Conservation (phyloP, 2,888 invertebrate species). For the Heliconius aoede region DNA sequence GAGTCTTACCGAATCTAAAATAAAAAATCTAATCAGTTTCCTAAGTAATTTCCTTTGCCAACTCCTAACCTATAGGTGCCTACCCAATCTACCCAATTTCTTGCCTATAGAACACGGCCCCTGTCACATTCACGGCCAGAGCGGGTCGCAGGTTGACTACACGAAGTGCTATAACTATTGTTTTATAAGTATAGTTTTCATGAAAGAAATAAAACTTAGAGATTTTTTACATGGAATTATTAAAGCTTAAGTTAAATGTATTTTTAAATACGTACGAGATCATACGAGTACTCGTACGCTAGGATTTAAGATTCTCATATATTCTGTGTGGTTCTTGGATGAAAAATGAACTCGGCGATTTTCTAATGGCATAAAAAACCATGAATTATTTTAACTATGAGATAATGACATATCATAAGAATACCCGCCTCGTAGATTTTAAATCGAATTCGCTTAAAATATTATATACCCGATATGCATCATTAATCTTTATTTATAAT, state of each 20-base stretch:
- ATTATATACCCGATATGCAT: not conserved
- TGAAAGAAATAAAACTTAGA: not conserved
- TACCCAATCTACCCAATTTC: slow-evolving; percentile 36
- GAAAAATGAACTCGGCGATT: no score
- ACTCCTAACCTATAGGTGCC: slow-evolving; percentile 32
- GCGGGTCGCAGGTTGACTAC: not conserved
- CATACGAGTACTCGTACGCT: no score
- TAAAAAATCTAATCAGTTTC: slow-evolving; percentile 40
- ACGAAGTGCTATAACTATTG: slow-evolving; percentile 8
- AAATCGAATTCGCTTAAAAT: not conserved
- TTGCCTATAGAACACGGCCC: slow-evolving; percentile 31
- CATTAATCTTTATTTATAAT: not conserved
- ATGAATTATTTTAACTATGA: not conserved
- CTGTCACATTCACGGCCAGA: slow-evolving; percentile 39
- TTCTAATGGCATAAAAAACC: no score
- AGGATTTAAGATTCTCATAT: no score
- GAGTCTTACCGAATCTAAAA: slow-evolving; percentile 8
- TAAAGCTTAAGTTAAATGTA: no score
- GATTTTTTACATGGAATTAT: no score
- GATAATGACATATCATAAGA: not conserved
- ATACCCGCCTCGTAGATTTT: not conserved
- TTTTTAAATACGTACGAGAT: no score
- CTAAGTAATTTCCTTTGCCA: slow-evolving; percentile 38
- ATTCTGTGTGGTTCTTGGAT: no score
- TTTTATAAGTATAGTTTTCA: not conserved